Evolutionary conservation across 2,113 vertebrate genomes (phyloP).

Genomic region (Egretta garzetta): DNA sequence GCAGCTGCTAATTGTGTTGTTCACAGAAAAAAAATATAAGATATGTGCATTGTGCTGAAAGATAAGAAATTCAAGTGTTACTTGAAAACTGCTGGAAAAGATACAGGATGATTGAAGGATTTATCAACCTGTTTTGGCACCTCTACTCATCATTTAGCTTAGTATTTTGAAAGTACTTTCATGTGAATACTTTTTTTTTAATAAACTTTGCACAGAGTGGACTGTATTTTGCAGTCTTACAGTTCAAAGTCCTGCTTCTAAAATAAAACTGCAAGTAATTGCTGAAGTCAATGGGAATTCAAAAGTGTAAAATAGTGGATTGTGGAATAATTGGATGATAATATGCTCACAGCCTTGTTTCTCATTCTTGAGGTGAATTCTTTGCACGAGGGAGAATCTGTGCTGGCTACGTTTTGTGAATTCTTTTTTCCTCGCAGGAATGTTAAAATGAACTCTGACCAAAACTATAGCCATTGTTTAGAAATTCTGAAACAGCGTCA

Average conservation of each 20-base stretch:
- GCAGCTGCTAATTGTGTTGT: slow-evolving; percentile 44
- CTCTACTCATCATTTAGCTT: slow-evolving; percentile 10
- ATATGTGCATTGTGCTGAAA: slow-evolving; percentile 45
- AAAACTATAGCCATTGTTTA: neutral
- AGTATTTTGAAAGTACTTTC: slow-evolving; percentile 17
- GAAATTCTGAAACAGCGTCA: neutral
- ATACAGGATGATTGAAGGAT: slow-evolving; percentile 13
- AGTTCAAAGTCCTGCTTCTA: neutral
- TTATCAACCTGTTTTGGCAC: slow-evolving; percentile 14
- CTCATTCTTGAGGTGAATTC: neutral
- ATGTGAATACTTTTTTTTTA: neutral
- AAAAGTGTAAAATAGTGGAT: neutral
- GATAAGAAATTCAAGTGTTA: slow-evolving; percentile 38
- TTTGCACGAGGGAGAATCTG: neutral
- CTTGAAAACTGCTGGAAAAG: slow-evolving; percentile 54
- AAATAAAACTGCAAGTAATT: slow-evolving; percentile 1
- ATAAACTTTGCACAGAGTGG: neutral
- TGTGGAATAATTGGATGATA: neutral
- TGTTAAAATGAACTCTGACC: neutral
- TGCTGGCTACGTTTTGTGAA: neutral
- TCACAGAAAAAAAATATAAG: neutral
- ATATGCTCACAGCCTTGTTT: neutral
- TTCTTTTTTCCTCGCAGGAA: neutral
- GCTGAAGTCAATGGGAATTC: neutral
- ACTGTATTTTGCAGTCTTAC: neutral